These are phyloP conservation scores for Carassius auratus DNA, from an alignment of 2,113 vertebrate genomes.

Conservation along the genomic window DNA sequence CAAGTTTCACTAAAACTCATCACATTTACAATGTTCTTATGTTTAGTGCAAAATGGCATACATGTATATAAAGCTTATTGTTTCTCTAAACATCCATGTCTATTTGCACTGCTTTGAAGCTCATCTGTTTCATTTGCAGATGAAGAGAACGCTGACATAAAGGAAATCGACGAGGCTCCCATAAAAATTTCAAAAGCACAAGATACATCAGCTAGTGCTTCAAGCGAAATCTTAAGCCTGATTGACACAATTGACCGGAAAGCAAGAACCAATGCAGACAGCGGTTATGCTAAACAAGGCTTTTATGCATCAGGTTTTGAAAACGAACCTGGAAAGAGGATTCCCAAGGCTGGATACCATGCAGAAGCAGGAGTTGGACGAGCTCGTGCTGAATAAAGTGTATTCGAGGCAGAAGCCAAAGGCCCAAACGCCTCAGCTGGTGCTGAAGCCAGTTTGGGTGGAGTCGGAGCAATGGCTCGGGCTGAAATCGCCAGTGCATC, in stretches of 20 bases:
- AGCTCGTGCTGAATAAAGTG: conserved; percentile 29
- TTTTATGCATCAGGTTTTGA: not conserved
- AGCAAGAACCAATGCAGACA: not conserved
- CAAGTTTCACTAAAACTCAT: not conserved
- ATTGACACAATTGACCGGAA: not conserved
- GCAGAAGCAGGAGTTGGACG: conserved; percentile 47
- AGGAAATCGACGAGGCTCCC: not conserved
- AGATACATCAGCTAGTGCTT: not conserved
- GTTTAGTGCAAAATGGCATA: not conserved
- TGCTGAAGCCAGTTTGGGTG: not conserved
- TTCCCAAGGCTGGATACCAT: conserved; percentile 20
- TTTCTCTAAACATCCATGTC: not conserved
- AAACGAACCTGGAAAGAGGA: not conserved
- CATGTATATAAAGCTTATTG: not conserved
- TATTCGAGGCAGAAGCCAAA: conserved; percentile 46
- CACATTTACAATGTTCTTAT: not conserved
- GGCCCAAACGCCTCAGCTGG: conserved; percentile 35
- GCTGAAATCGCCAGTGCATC: conserved; percentile 48
- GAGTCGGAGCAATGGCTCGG: conserved; percentile 31
- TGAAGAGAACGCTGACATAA: not conserved
- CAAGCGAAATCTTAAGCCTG: not conserved
- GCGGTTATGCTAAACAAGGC: not conserved
- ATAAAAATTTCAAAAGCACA: not conserved
- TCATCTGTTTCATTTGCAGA: not conserved
- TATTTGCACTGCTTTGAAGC: not conserved